Percentiles rank a stretch among this genome's conserved stretches.
These are phyloP conservation scores for Leiothrix lutea DNA, from an alignment of 2,113 vertebrate species.

Conservation along the genomic window DNA sequence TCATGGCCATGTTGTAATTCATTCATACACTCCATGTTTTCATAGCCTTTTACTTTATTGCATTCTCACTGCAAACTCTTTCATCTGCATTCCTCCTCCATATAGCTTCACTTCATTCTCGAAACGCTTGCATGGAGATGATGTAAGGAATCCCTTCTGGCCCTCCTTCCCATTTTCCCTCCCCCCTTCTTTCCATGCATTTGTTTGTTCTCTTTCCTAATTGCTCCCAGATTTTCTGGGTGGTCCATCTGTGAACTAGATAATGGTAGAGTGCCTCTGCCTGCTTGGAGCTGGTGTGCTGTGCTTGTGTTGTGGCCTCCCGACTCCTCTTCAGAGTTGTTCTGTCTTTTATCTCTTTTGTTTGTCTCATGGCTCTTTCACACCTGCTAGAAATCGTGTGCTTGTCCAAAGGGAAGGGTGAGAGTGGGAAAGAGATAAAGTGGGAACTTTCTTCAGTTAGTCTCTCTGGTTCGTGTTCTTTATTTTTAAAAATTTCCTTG, in stretches of 20 bases:
- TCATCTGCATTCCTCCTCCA: slow-evolving; percentile 67
- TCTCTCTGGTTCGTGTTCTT: background rate
- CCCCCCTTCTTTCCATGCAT: slow-evolving; percentile 8
- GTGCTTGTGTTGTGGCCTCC: slow-evolving; percentile 65
- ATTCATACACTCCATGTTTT: slow-evolving; percentile 8
- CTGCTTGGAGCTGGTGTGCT: slow-evolving; percentile 49
- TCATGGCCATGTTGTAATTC: background rate
- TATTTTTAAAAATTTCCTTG: background rate
- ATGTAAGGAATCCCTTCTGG: slow-evolving; percentile 72
- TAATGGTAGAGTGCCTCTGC: slow-evolving; percentile 65
- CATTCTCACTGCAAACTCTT: slow-evolving; percentile 53
- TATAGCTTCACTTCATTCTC: slow-evolving; percentile 68
- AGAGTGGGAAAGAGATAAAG: background rate
- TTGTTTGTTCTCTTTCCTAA: slow-evolving; percentile 69
- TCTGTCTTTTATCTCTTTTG: slow-evolving; percentile 63
- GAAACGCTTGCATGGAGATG: slow-evolving; percentile 76
- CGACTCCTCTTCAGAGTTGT: slow-evolving; percentile 44
- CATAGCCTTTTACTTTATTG: slow-evolving; percentile 30
- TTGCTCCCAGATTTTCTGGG: slow-evolving; percentile 76
- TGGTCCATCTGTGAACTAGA: slow-evolving; percentile 78
- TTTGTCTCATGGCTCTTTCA: slow-evolving; percentile 68
- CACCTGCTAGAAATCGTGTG: slow-evolving; percentile 63
- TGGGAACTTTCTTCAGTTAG: background rate
- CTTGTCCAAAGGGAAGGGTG: background rate
- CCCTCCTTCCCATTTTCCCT: background rate